Evolutionary conservation across 2,113 vertebrate species (phyloP), one percentile per base, ranked within the genome.

Genomic region (Pituophis catenifer): DNA sequence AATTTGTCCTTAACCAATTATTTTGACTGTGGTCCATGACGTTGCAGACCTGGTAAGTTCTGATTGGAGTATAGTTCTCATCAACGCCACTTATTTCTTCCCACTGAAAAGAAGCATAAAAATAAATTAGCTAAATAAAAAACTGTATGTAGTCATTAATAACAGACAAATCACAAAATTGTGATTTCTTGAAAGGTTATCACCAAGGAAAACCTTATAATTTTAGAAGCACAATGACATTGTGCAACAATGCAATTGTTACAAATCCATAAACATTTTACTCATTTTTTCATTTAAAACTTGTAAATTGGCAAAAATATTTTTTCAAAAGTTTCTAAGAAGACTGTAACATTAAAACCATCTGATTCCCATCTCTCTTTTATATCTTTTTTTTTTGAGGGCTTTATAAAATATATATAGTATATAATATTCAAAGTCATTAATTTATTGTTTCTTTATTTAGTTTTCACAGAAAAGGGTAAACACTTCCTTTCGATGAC

Each of bases 21-120:
- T 99, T 99, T 97, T 99, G 99, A 96, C 98, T 99, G 92, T 99
- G 99, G 95, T 99, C 99, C 99, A 99, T 99, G 94, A 99, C 99
- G 89, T 99, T 99, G 98, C 99, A 99, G 93, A 99, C 99, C 96
- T 99, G 99, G 97, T 99, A 99, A 86, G 99, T 99, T 96, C 99
- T 98, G 97, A 99, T 99, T 0, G 99, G 99, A 65, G 99, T 99
- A 96, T 99, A 99, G 94, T 99, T 98, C 94, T 99, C 99, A 93
- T 99, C 99, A 90, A 99, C 99, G 52, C 99, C 99, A 88, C 99
- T 99, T 95, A 99, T 99, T 97, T 99, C 99, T 98, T 99, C 99
- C 99, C 99, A 99, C 99, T 99, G 96, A 11, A 90, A 70, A 65
- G 58, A 88, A 89, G 89, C 44, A 70, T 62, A 54, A 11, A 15